phyloP scores from a whole-genome alignment of 1,140 invertebrate genomes.

The Matsumurasca onukii region DNA sequence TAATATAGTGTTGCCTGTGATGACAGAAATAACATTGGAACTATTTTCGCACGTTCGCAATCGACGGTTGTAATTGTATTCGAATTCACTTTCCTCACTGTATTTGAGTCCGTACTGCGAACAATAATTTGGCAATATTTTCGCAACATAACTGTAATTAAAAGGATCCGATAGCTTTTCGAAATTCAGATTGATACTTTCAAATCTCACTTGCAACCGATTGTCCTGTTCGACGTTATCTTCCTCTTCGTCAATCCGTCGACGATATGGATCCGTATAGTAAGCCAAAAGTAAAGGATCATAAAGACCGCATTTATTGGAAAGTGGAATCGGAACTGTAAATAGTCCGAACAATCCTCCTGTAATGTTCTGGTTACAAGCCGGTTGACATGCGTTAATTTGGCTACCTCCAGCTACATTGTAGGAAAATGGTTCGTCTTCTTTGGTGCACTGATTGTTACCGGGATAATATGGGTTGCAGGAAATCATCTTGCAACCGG shows the following conservation, averaged over 20 bases:
- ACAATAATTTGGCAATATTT: not conserved
- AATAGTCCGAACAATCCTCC: not conserved
- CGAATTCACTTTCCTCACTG: not conserved
- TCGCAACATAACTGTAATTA: not conserved
- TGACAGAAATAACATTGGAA: not conserved
- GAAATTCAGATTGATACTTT: not conserved
- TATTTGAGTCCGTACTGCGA: not conserved
- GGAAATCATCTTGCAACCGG: not conserved
- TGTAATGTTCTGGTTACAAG: not conserved
- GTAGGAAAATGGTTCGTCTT: not conserved
- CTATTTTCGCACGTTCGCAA: not conserved
- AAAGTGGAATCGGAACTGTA: not conserved
- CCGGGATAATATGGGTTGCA: conserved; percentile 6
- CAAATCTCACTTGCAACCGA: not conserved
- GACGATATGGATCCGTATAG: not conserved
- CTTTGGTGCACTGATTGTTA: not conserved
- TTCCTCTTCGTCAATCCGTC: not conserved
- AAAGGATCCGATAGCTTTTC: not conserved
- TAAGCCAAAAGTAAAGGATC: conserved; percentile 3
- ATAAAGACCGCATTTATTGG: not conserved
- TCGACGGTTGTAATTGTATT: not conserved
- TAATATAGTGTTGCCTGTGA: not conserved
- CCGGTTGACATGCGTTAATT: conserved; percentile 7
- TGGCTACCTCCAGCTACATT: not conserved
- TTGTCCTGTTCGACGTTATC: not conserved